These are phyloP conservation scores for Ctenosaura bakeri DNA, from an alignment of 2,797 vertebrate species.

Conservation along the genomic window DNA sequence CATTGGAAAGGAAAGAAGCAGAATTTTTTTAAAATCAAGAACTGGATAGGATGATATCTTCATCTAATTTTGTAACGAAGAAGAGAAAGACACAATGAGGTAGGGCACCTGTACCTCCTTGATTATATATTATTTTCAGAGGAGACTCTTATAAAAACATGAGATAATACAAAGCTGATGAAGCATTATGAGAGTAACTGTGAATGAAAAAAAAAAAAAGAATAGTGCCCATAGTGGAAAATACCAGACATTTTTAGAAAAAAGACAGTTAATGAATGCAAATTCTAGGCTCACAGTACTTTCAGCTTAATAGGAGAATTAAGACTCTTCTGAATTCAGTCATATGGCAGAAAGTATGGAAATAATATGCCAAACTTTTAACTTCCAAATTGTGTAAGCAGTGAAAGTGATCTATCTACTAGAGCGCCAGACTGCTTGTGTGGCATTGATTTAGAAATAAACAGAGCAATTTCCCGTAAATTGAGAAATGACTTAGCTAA, in stretches of 20 bases:
- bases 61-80: neutral
- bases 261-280: neutral
- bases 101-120: neutral
- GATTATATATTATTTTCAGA: neutral
- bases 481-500: neutral
- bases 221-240: neutral
- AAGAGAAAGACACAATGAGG: neutral
- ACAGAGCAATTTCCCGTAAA: neutral
- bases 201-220: neutral
- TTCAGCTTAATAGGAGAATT: conserved; percentile 2
- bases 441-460: neutral
- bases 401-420: neutral
- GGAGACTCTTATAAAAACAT: neutral
- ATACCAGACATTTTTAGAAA: neutral
- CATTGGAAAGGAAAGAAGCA: neutral
- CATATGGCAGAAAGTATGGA: neutral
- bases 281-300: neutral
- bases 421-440: neutral
- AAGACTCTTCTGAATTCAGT: neutral
- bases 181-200: neutral
- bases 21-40: neutral
- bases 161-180: neutral
- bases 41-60: neutral
- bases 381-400: neutral
- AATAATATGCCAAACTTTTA: neutral